These are phyloP conservation scores for Grallaria varia DNA, from an alignment of 2,113 vertebrate species.

Conservation along the genomic window DNA sequence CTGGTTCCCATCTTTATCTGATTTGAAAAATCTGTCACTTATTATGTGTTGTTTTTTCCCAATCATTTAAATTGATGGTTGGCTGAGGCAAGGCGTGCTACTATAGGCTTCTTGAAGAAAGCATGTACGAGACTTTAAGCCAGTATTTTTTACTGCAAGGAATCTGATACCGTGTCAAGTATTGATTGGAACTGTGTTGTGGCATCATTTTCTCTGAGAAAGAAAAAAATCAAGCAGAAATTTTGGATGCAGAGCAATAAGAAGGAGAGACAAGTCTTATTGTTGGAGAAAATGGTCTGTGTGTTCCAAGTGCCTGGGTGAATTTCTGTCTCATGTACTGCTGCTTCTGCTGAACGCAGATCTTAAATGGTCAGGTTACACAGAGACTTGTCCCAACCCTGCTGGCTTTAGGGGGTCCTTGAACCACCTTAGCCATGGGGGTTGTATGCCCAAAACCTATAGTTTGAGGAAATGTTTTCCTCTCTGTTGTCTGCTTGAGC, in stretches of 20 bases:
- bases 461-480: neutral
- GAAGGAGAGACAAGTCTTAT: neutral
- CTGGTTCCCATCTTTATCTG: constrained; percentile 98
- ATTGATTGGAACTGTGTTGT: constrained; percentile 62
- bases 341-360: neutral
- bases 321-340: neutral
- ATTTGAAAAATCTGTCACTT: constrained; percentile 92
- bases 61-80: constrained; percentile 85
- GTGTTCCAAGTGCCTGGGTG: neutral
- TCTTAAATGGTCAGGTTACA: neutral
- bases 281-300: neutral
- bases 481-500: neutral
- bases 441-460: neutral
- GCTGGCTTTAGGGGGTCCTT: neutral
- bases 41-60: constrained; percentile 82
- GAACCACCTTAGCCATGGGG: neutral
- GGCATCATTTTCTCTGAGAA: constrained; percentile 53
- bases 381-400: neutral
- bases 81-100: constrained; percentile 67
- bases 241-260: constrained; percentile 28
- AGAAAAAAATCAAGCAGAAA: constrained; percentile 28
- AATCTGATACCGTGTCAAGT: constrained; percentile 67
- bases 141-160: constrained; percentile 59
- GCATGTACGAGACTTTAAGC: neutral
- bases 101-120: constrained; percentile 64